Conservation (phyloP, 2,113 vertebrate genomes). For the Orthonyx spaldingii region DNA sequence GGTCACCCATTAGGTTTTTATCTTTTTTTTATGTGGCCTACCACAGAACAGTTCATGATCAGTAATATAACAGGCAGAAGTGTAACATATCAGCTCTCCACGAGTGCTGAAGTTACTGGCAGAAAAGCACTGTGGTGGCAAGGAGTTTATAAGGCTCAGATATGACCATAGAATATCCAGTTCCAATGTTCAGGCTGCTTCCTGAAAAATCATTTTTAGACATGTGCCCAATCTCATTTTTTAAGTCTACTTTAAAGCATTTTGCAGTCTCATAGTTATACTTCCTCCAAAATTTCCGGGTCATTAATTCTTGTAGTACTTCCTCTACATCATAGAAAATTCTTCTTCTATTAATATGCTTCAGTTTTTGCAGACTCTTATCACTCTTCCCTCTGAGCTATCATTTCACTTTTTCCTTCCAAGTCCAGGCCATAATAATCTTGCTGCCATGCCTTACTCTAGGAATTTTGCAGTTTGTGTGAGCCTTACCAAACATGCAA, state of each 20-base stretch:
- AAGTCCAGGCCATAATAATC: not conserved
- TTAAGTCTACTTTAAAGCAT: not conserved
- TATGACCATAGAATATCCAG: not conserved
- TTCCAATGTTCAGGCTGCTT: not conserved
- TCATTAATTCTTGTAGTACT: not conserved
- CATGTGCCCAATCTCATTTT: not conserved
- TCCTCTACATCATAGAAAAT: not conserved
- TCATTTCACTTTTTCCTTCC: not conserved
- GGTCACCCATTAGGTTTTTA: not conserved
- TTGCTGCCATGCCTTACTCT: not conserved
- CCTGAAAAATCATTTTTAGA: not conserved
- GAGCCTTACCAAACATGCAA: not conserved
- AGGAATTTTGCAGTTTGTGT: not conserved
- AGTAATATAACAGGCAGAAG: not conserved
- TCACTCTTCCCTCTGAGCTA: not conserved
- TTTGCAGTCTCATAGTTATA: not conserved
- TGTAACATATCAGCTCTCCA: not conserved
- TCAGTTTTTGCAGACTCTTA: not conserved
- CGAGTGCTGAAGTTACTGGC: not conserved
- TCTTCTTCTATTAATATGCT: not conserved
- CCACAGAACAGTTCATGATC: not conserved
- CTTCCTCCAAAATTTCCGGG: not conserved
- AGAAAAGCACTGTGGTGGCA: not conserved
- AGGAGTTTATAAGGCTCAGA: not conserved
- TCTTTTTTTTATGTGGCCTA: not conserved